phyloP scores from a whole-genome alignment of 2,888 invertebrate species.

The Scelioninae gen. 1 region DNA sequence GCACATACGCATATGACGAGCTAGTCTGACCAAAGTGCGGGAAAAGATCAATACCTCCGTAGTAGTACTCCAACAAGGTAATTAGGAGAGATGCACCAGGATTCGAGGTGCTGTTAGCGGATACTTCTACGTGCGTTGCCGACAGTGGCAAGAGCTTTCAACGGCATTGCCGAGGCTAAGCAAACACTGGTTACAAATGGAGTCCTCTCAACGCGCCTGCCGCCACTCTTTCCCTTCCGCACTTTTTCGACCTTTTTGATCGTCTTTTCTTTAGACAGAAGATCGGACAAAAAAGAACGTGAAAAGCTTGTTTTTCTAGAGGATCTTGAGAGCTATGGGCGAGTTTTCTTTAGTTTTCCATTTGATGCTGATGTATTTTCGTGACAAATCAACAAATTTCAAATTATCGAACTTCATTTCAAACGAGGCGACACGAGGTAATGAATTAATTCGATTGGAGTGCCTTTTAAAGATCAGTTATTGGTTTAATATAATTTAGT shows the following conservation, averaged over 20 bases:
- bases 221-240: slow-evolving; percentile 29
- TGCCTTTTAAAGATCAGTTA: slow-evolving; percentile 24
- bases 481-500: slow-evolving; percentile 34
- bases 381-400: slow-evolving; percentile 10
- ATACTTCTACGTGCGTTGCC: slow-evolving; percentile 57
- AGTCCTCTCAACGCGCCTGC: slow-evolving; percentile 63
- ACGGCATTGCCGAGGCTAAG: slow-evolving; percentile 74
- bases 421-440: slow-evolving; percentile 1
- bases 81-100: slow-evolving; percentile 76
- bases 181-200: slow-evolving; percentile 79
- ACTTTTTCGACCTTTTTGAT: slow-evolving; percentile 57
- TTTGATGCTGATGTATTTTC: slow-evolving; percentile 30
- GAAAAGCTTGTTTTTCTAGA: slow-evolving; percentile 37
- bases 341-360: not conserved
- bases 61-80: slow-evolving; percentile 74
- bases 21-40: slow-evolving; percentile 52
- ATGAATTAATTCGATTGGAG: slow-evolving; percentile 36
- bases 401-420: not conserved
- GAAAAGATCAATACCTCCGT: slow-evolving; percentile 74
- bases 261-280: slow-evolving; percentile 44
- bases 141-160: slow-evolving; percentile 79
- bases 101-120: slow-evolving; percentile 64
- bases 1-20: slow-evolving; percentile 44
- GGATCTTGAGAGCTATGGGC: slow-evolving; percentile 6
- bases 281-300: slow-evolving; percentile 33